A percentile compares a stretch with the other conserved stretches of the same genome.
These are phyloP conservation scores for Lophochroa leadbeateri DNA, from an alignment of 2,113 vertebrate species.

Conservation along the genomic window DNA sequence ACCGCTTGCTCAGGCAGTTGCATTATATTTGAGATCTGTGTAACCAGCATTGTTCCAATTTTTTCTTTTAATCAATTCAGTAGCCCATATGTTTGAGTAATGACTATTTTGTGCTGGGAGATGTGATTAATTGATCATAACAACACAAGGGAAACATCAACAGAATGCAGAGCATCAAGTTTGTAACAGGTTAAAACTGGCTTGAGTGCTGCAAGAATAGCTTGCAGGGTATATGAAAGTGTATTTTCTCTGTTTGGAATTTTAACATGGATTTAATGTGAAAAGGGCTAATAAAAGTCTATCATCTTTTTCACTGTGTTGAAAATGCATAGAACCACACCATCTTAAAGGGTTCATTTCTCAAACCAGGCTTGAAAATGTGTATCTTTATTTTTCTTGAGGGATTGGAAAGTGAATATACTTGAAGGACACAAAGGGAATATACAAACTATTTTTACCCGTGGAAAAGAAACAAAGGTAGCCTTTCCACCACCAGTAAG, in stretches of 20 bases:
- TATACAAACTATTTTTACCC: background rate
- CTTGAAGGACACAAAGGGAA: background rate
- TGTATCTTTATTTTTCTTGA: background rate
- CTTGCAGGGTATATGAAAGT: background rate
- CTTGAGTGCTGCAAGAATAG: background rate
- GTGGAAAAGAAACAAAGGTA: background rate
- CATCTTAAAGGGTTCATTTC: background rate
- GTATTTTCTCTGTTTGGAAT: background rate
- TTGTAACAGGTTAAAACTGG: background rate
- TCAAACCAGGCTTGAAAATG: background rate
- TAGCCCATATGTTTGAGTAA: constrained; percentile 16
- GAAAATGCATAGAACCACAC: background rate
- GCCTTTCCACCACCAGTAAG: accelerated
- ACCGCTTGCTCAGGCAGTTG: constrained; percentile 61
- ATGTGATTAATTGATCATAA: background rate
- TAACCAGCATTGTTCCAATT: background rate
- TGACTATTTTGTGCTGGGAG: background rate
- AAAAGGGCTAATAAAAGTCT: background rate
- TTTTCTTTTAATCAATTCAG: background rate
- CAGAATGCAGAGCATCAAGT: background rate
- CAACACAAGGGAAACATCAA: background rate
- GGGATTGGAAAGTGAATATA: background rate
- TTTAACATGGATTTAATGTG: background rate
- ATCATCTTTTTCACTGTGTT: background rate
- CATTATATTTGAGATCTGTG: constrained; percentile 6